phyloP scores from a whole-genome alignment of 2,113 vertebrate species.

The Gallinago paraguaiae region DNA sequence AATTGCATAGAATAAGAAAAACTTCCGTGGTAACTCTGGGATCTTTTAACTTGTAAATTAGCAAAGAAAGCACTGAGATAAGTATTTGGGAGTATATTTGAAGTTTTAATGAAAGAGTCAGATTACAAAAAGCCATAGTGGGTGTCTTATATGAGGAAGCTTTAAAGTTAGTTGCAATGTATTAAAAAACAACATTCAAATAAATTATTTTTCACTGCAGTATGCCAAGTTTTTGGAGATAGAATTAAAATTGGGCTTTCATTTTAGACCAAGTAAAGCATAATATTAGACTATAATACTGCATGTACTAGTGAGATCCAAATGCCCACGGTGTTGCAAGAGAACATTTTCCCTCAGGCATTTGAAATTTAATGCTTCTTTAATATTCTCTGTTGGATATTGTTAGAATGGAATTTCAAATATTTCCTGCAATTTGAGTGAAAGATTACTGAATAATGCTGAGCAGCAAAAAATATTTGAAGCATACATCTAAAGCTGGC shows the following conservation, averaged over 20 bases:
- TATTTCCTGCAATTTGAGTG: slow-evolving; percentile 73
- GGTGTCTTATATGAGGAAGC: background rate
- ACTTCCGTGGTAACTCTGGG: background rate
- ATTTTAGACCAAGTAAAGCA: slow-evolving; percentile 55
- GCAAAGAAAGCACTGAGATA: background rate
- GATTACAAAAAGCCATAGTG: slow-evolving; percentile 51
- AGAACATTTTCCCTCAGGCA: slow-evolving; percentile 58
- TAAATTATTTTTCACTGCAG: slow-evolving; percentile 68
- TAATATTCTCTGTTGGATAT: slow-evolving; percentile 71
- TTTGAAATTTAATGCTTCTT: slow-evolving; percentile 72
- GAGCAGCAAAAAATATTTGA: slow-evolving; percentile 53
- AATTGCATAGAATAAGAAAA: background rate
- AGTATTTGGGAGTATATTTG: slow-evolving; percentile 1
- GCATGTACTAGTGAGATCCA: slow-evolving; percentile 20
- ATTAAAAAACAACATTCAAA: slow-evolving; percentile 56
- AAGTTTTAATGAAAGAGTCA: slow-evolving; percentile 57
- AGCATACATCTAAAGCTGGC: slow-evolving; percentile 53
- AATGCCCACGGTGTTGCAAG: slow-evolving; percentile 45
- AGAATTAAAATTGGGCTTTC: slow-evolving; percentile 69
- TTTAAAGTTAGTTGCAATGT: slow-evolving; percentile 49
- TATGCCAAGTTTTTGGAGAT: slow-evolving; percentile 56
- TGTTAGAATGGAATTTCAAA: slow-evolving; percentile 73
- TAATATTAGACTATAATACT: slow-evolving; percentile 46
- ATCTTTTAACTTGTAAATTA: slow-evolving; percentile 36
- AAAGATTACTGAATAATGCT: slow-evolving; percentile 69